phyloP scores from a whole-genome alignment of 2,113 vertebrate genomes.

The Pangasianodon gigas region DNA sequence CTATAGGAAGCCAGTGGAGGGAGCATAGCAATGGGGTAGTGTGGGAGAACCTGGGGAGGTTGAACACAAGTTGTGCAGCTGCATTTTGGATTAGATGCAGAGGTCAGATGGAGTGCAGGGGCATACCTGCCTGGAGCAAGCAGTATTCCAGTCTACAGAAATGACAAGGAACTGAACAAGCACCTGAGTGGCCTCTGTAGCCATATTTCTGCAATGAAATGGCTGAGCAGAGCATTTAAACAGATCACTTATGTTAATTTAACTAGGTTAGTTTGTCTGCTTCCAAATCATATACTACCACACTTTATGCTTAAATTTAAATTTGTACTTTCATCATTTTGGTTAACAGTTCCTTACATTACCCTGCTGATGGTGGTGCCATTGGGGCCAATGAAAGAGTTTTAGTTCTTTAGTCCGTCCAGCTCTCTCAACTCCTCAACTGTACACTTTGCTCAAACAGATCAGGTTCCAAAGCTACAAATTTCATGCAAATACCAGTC shows the following conservation, averaged over 20 bases:
- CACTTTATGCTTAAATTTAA: background rate
- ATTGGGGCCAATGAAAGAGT: background rate
- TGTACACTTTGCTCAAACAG: background rate
- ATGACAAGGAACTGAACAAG: background rate
- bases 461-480: background rate
- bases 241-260: background rate
- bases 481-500: background rate
- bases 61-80: background rate
- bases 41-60: background rate
- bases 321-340: background rate
- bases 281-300: background rate
- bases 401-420: background rate
- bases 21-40: background rate
- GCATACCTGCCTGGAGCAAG: background rate
- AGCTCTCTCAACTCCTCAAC: background rate
- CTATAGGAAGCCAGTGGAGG: too few species aligned
- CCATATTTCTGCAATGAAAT: background rate
- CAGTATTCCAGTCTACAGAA: background rate
- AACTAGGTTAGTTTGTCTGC: background rate
- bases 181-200: background rate
- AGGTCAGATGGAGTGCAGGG: background rate
- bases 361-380: background rate
- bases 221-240: background rate
- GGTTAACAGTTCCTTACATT: background rate
- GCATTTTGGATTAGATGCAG: background rate